A percentile compares a stretch with the other conserved stretches of the same genome.
Evolutionary conservation across 1,140 invertebrate species (phyloP).

Genomic region (Muscidifurax raptorellus): DNA sequence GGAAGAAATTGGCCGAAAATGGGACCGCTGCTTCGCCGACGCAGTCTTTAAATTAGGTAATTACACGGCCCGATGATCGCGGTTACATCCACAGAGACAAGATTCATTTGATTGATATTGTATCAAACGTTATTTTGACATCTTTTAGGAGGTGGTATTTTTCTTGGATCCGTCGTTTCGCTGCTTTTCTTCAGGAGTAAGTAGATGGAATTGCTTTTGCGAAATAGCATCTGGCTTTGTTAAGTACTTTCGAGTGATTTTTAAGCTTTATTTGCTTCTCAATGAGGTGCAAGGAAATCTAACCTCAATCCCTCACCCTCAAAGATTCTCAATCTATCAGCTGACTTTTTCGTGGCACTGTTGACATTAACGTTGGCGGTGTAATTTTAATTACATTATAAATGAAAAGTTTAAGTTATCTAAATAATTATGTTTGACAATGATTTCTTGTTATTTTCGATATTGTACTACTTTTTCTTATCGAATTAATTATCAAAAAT

Average conservation of each 20-base stretch:
- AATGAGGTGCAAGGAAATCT: not conserved
- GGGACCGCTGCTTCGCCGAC: slow-evolving; percentile 75
- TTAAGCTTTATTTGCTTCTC: not conserved
- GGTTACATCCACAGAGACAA: not conserved
- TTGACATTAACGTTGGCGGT: slow-evolving; percentile 10
- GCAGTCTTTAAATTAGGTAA: slow-evolving; percentile 74
- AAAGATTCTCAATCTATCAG: not conserved
- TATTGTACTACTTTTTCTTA: not conserved
- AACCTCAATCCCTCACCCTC: slow-evolving; percentile 20
- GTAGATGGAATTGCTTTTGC: slow-evolving; percentile 50
- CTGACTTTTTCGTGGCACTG: slow-evolving; percentile 14
- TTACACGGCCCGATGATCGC: slow-evolving; percentile 40
- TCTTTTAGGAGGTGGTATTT: slow-evolving; percentile 80
- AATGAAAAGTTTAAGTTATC: not conserved
- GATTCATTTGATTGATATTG: slow-evolving; percentile 28
- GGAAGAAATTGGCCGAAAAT: slow-evolving; percentile 75
- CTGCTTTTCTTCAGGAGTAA: slow-evolving; percentile 80
- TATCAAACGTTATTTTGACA: slow-evolving; percentile 54
- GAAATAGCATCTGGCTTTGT: not conserved
- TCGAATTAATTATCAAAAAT: not conserved
- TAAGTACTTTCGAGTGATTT: slow-evolving; percentile 10
- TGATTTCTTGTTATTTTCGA: not conserved
- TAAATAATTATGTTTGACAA: not conserved
- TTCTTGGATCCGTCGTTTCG: slow-evolving; percentile 81
- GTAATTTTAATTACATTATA: not conserved